Conservation (phyloP, 2,888 invertebrate species). For the Pecten maximus region DNA sequence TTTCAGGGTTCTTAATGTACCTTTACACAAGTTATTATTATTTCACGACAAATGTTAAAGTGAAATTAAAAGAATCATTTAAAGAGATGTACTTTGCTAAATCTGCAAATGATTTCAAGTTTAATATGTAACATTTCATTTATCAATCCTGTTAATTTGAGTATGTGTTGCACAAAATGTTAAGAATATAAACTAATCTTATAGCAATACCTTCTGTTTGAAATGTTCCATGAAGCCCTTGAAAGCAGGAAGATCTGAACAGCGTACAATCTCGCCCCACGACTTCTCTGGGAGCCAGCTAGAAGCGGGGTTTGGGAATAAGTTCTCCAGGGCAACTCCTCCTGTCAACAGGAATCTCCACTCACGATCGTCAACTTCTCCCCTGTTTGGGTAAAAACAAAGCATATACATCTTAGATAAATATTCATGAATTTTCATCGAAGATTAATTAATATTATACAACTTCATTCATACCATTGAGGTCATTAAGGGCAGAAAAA, state of each 20-base stretch:
- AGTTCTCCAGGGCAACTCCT: slow-evolving; percentile 91
- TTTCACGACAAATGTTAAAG: no score
- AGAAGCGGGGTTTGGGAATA: slow-evolving; percentile 90
- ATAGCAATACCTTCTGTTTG: slow-evolving; percentile 73
- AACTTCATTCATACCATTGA: no score
- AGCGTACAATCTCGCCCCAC: slow-evolving; percentile 92
- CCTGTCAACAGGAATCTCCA: slow-evolving; percentile 93
- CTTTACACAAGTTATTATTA: no score
- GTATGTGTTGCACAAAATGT: neutral
- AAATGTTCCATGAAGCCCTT: slow-evolving; percentile 81
- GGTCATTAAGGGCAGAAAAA: no score
- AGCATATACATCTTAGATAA: neutral
- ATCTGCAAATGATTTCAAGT: no score
- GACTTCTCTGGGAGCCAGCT: slow-evolving; percentile 93
- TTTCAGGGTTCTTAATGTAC: no score
- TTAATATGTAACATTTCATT: no score
- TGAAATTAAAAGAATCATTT: no score
- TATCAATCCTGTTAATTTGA: no score
- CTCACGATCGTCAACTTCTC: slow-evolving; percentile 87
- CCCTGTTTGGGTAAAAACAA: slow-evolving; percentile 64
- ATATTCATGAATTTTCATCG: neutral
- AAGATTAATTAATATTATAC: no score
- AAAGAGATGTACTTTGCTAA: no score
- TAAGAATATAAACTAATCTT: neutral
- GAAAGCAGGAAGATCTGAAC: slow-evolving; percentile 84